Evolutionary conservation across 2,797 vertebrate species (phyloP).

Genomic region (Chelon labrosus): DNA sequence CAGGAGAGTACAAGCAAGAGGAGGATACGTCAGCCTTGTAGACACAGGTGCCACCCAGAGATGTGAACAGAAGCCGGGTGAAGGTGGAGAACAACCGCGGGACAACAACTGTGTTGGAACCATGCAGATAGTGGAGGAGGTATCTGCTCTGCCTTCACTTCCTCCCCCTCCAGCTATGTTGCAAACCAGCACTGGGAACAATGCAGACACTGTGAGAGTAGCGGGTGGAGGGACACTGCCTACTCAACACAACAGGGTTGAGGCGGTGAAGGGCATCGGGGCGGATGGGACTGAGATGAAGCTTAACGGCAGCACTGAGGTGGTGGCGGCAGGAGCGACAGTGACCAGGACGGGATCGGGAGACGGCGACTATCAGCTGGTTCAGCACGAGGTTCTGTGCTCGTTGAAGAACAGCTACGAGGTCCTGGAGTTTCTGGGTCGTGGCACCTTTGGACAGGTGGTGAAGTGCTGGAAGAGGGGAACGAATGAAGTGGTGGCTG

Average conservation of each 20-base stretch:
- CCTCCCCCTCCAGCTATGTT: slow-evolving; percentile 91
- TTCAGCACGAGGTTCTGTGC: slow-evolving; percentile 95
- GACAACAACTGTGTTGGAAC: slow-evolving; percentile 82
- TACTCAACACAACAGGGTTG: slow-evolving; percentile 78
- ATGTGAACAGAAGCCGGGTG: slow-evolving; percentile 93
- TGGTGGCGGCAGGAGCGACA: slow-evolving; percentile 55
- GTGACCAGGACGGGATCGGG: slow-evolving; percentile 74
- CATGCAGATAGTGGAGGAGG: slow-evolving; percentile 98
- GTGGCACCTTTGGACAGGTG: slow-evolving; percentile 97
- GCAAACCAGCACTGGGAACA: slow-evolving; percentile 89
- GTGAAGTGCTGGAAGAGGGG: slow-evolving; percentile 98
- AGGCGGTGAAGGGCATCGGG: slow-evolving; percentile 9
- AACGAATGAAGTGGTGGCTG: slow-evolving; percentile 94
- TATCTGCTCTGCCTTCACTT: slow-evolving; percentile 88
- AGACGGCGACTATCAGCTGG: slow-evolving; percentile 96
- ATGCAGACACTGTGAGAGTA: slow-evolving; percentile 74
- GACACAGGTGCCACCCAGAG: slow-evolving; percentile 82
- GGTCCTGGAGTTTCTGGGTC: slow-evolving; percentile 96
- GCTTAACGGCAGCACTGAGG: slow-evolving; percentile 53
- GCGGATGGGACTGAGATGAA: slow-evolving; percentile 44
- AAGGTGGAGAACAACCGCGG: slow-evolving; percentile 83
- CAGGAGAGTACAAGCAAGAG: slow-evolving; percentile 47
- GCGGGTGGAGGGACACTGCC: slow-evolving; percentile 77
- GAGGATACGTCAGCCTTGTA: slow-evolving; percentile 74
- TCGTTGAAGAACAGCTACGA: slow-evolving; percentile 96